phyloP scores from a whole-genome alignment of 2,113 vertebrate species.

The Miniopterus natalensis region DNA sequence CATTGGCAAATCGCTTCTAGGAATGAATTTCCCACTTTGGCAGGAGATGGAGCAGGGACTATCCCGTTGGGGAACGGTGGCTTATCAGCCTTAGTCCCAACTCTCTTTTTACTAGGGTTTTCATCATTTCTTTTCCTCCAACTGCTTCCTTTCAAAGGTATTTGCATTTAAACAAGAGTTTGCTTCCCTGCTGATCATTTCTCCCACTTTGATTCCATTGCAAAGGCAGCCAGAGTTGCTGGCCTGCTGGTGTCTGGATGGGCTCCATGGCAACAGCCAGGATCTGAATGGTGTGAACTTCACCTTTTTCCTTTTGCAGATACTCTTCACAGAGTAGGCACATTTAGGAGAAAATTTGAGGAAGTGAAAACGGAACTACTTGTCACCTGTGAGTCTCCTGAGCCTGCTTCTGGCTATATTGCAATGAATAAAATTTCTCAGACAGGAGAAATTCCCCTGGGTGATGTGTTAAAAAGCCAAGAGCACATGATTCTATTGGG shows the following conservation, averaged over 20 bases:
- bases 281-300: slow-evolving; percentile 75
- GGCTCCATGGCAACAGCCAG: slow-evolving; percentile 78
- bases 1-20: background rate
- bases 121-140: slow-evolving; percentile 66
- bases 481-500: background rate
- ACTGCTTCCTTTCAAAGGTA: slow-evolving; percentile 75
- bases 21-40: slow-evolving; percentile 29
- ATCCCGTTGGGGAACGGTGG: background rate
- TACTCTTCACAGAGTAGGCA: slow-evolving; percentile 48
- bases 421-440: background rate
- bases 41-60: slow-evolving; percentile 40
- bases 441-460: background rate
- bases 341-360: slow-evolving; percentile 61
- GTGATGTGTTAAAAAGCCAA: slow-evolving; percentile 6
- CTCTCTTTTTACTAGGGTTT: background rate
- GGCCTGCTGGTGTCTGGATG: slow-evolving; percentile 54
- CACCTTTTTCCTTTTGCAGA: slow-evolving; percentile 64
- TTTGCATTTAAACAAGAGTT: slow-evolving; percentile 82
- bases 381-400: slow-evolving; percentile 65
- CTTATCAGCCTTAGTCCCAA: slow-evolving; percentile 4
- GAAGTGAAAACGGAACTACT: slow-evolving; percentile 66
- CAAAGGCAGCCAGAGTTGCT: slow-evolving; percentile 31
- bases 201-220: slow-evolving; percentile 56
- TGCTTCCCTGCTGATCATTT: slow-evolving; percentile 54
- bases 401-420: slow-evolving; percentile 43